Evolutionary conservation across 92 coral and sea anemone genomes (phyloP).

Genomic region (Epizoanthus illoricatus): DNA sequence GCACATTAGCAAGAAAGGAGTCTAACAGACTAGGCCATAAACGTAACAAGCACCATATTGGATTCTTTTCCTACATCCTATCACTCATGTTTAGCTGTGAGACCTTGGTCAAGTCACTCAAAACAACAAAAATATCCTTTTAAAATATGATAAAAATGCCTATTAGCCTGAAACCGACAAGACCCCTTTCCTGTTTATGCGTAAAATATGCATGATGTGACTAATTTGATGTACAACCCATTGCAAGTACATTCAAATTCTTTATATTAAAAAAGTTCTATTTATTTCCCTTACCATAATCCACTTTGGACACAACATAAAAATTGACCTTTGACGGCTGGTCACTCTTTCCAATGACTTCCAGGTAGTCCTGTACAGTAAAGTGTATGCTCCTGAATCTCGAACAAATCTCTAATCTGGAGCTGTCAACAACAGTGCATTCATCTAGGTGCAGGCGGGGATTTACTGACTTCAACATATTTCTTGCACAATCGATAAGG

Average conservation of each 20-base stretch:
- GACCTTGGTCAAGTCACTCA: no score
- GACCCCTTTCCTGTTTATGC: no score
- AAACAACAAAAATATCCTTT: no score
- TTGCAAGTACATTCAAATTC: neutral
- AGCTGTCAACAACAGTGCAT: slow-evolving; percentile 1
- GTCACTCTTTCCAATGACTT: slow-evolving; percentile 16
- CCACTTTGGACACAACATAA: slow-evolving; percentile 4
- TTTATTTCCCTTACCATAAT: slow-evolving; percentile 7
- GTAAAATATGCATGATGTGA: neutral
- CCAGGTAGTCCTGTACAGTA: slow-evolving; percentile 9
- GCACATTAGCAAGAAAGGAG: no score
- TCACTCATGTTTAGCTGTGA: no score
- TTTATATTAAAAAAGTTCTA: neutral
- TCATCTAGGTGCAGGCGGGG: slow-evolving; percentile 6
- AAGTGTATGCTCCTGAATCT: slow-evolving; percentile 6
- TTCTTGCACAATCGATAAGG: slow-evolving; percentile 1
- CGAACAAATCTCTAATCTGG: slow-evolving; percentile 9
- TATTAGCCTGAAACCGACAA: no score
- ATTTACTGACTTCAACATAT: neutral
- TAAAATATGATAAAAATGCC: no score
- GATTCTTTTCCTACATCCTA: no score
- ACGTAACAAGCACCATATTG: no score
- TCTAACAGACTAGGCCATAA: no score
- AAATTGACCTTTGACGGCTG: slow-evolving; percentile 15
- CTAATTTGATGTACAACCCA: slow-evolving; percentile 1